These are phyloP conservation scores for Helicoverpa armigera DNA, from an alignment of 1,140 invertebrate species.

Conservation along the genomic window DNA sequence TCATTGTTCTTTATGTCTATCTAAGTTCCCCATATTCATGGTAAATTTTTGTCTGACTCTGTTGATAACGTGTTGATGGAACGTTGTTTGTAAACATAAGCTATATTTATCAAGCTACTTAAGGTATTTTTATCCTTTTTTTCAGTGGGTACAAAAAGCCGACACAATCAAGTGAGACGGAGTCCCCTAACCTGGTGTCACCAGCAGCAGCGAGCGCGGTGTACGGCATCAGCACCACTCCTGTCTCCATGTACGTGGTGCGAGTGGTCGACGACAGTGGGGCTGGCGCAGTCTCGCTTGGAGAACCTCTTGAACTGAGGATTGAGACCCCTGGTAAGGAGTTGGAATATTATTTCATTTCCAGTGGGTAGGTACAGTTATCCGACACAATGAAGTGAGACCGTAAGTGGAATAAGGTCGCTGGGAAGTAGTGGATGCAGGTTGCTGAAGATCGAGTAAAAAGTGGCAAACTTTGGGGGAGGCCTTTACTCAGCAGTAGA, in stretches of 20 bases:
- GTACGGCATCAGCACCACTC: slow-evolving; percentile 60
- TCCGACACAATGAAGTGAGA: slow-evolving; percentile 63
- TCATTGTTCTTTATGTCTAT: too few relatives aligned
- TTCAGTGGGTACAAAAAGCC: slow-evolving; percentile 60
- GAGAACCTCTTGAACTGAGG: slow-evolving; percentile 80
- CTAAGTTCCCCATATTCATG: too few relatives aligned
- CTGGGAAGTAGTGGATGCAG: too few relatives aligned
- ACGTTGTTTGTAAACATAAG: too few relatives aligned
- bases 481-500: too few relatives aligned
- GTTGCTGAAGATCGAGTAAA: too few relatives aligned
- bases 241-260: slow-evolving; percentile 82
- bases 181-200: not conserved
- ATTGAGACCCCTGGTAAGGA: slow-evolving; percentile 76
- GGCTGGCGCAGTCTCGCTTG: slow-evolving; percentile 73
- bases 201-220: slow-evolving; percentile 69
- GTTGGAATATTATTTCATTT: not conserved
- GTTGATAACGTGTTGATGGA: too few relatives aligned
- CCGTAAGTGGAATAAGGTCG: too few relatives aligned
- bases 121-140: too few relatives aligned
- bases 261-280: slow-evolving; percentile 63
- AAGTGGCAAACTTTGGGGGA: too few relatives aligned
- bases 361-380: slow-evolving; percentile 51
- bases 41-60: too few relatives aligned
- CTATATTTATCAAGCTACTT: too few relatives aligned
- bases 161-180: slow-evolving; percentile 59